Evolutionary conservation across 2,888 invertebrate genomes (phyloP), one percentile per base, ranked within the genome.

Genomic region (Chydorus sphaericus): DNA sequence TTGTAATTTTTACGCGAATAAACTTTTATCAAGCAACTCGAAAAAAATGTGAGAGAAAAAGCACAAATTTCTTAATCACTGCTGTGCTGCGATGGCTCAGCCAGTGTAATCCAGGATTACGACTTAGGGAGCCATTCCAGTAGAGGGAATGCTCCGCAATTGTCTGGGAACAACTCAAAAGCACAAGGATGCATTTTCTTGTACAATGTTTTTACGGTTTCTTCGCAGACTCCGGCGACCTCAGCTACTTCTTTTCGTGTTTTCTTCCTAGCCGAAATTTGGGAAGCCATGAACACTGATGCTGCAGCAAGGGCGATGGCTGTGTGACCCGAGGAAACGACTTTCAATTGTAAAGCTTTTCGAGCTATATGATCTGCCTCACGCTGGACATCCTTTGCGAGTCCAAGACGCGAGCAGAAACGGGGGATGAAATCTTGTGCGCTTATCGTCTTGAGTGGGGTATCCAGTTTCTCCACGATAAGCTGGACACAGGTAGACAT

Each of bases 271-370:
- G 96, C 88, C 0, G 91, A 92, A 0, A 94, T 92, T 83, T 83
- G 69, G 14, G 94, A 94, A 2, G 98, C 97, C 97, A 98, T 97
- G 67, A 97, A 98, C 66, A 98, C 98, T 55, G 98, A 96, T 50
- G 98, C 97, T 7, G 98, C 98, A 0, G 98, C 94, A 1, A 98
- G 94, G 0, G 97, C 97, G 61, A 98, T 96, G 0, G 98, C 98
- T 56, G 96, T 96, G 65, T 97, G 80, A 5, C 97, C 97, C n/a
- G n/a, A n/a, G 38, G 97, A 91, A 10, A 97, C 96, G 65, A 98
- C 87, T 68, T 98, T 96, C 71, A 93, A 73, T 67, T 98, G 96
- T 0, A 93, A 93, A 3, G 97, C 97, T 67, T 90, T 91, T 66
- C 88, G 79, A 0, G 98, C 97, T 66, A 98, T 98, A 66, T 92